These are phyloP conservation scores for Grus americana DNA, from an alignment of 2,113 vertebrate species.

Conservation along the genomic window DNA sequence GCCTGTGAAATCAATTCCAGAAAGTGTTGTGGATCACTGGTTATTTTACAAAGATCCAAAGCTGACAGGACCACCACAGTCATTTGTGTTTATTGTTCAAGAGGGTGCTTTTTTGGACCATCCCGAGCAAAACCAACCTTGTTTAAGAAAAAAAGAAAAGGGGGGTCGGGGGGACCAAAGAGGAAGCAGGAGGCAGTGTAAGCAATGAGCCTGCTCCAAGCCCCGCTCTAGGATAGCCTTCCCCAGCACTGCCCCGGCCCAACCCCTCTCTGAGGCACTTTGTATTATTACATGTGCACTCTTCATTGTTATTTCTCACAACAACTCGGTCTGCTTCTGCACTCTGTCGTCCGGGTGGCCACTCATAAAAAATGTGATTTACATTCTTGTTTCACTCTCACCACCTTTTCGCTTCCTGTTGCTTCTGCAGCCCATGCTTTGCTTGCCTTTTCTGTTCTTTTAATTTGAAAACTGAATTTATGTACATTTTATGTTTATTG, in stretches of 20 bases:
- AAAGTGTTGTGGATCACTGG: conserved; percentile 74
- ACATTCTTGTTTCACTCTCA: conserved; percentile 80
- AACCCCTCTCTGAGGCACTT: conserved; percentile 74
- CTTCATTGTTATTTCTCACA: conserved; percentile 93
- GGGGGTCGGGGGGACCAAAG: not conserved
- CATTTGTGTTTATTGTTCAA: conserved; percentile 86
- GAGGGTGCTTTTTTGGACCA: conserved; percentile 74
- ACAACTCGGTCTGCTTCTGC: conserved; percentile 75
- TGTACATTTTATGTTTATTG: not conserved
- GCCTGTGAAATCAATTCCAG: conserved; percentile 73
- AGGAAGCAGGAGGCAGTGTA: not conserved
- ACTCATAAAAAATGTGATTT: conserved; percentile 89
- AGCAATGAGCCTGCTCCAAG: conserved; percentile 11
- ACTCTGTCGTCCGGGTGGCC: conserved; percentile 89
- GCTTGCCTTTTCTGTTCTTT: conserved; percentile 71
- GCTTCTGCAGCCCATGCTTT: conserved; percentile 82
- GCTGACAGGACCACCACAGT: conserved; percentile 85
- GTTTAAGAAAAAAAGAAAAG: not conserved
- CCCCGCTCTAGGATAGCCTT: conserved; percentile 41
- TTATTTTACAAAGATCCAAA: conserved; percentile 77
- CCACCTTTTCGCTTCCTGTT: conserved; percentile 81
- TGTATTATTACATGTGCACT: conserved; percentile 87
- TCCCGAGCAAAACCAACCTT: conserved; percentile 53
- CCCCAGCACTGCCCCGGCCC: not conserved
- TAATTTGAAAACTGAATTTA: conserved; percentile 8